Evolutionary conservation across 2,797 vertebrate species (phyloP).

Genomic region (Oryzias dopingdopingensis): DNA sequence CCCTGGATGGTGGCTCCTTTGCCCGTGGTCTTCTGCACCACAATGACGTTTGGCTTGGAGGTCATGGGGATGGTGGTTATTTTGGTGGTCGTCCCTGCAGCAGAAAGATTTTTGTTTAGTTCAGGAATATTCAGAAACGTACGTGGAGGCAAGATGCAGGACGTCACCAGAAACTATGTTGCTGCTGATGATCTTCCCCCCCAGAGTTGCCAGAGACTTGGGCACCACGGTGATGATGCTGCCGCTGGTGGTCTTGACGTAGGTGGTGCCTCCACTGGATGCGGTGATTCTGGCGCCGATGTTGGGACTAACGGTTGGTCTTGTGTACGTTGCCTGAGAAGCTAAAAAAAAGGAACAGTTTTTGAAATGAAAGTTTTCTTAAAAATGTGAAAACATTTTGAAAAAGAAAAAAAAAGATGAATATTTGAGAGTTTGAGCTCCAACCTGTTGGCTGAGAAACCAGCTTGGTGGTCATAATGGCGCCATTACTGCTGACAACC

Average conservation of each 20-base stretch:
- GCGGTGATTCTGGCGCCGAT: conserved; percentile 88
- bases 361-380: too few species aligned
- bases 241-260: conserved; percentile 97
- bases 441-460: conserved; percentile 94
- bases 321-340: conserved; percentile 88
- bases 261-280: conserved; percentile 88
- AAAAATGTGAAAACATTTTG: not conserved
- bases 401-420: not conserved
- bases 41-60: conserved; percentile 97
- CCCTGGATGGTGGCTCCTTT: conserved; percentile 98
- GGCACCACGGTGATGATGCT: conserved; percentile 99
- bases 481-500: conserved; percentile 99
- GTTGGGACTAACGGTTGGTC: conserved; percentile 87
- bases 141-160: not conserved
- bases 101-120: not conserved
- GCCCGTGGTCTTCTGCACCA: conserved; percentile 96
- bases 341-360: conserved; percentile 64
- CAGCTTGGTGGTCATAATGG: conserved; percentile 97
- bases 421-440: conserved; percentile 7
- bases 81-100: conserved; percentile 93
- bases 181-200: conserved; percentile 97
- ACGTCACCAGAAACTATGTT: conserved; percentile 92
- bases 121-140: not conserved
- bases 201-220: conserved; percentile 93
- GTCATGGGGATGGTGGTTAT: conserved; percentile 99